phyloP scores from a whole-genome alignment of 2,797 vertebrate species.

The Prunella strophiata region DNA sequence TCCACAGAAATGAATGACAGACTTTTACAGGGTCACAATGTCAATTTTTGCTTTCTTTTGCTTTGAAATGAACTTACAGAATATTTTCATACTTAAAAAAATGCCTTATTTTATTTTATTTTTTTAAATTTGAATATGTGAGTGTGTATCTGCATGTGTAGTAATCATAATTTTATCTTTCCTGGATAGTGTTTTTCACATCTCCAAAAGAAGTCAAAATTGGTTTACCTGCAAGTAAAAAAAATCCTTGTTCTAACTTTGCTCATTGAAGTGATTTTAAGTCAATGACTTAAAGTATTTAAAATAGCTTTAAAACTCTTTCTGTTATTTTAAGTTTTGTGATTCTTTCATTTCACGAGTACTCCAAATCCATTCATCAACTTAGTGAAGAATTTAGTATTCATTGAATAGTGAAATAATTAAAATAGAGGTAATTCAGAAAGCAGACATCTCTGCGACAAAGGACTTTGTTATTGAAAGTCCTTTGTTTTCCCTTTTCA shows the following conservation, averaged over 20 bases:
- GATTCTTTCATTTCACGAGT: not conserved
- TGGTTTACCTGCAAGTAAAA: not conserved
- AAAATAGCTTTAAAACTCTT: not conserved
- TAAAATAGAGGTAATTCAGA: not conserved
- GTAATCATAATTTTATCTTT: not conserved
- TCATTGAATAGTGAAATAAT: not conserved
- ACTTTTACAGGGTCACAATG: not conserved
- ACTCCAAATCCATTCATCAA: not conserved
- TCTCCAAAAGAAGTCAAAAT: not conserved
- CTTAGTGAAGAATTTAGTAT: not conserved
- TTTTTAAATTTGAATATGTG: not conserved
- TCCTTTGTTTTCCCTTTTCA: not conserved
- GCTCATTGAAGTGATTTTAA: not conserved
- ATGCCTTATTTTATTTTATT: not conserved
- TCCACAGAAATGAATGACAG: not conserved
- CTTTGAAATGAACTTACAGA: not conserved
- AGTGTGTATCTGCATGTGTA: not conserved
- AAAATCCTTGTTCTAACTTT: not conserved
- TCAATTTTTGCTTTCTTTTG: not conserved
- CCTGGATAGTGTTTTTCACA: not conserved
- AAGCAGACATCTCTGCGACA: not conserved
- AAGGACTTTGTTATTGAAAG: too few relatives aligned
- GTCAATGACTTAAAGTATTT: not conserved
- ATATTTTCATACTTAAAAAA: not conserved
- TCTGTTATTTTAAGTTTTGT: not conserved